Base-by-base conservation (phyloP, 2,797 vertebrate genomes). In the Salarias fasciatus region DNA sequence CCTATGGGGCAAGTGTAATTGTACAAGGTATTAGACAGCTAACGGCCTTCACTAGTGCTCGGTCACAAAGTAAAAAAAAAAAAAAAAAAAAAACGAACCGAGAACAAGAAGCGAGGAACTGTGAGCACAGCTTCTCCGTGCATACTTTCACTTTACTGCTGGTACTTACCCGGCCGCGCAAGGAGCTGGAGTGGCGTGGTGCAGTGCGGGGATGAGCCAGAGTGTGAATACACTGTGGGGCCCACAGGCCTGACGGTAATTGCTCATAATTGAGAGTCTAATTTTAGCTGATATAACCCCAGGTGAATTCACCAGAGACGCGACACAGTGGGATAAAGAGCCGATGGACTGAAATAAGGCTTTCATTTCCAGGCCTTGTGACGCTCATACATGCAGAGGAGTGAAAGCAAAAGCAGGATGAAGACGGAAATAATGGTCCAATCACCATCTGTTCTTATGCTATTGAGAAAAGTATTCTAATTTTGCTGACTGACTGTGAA, bases 231-330 rank as follows among this genome's bases (percentile, higher is more conserved):
- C 86, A 86, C 88, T 70, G 63, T 75, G 81, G 88, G 86, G 83
- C 87, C 87, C 73, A 90, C 77, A 84, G 84, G 87, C 89, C 88
- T 80, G 89, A 86, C 72, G 57, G 84, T 92, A 93, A 93, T 92
- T 91, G 87, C 89, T 92, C 86, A 87, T 94, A 91, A 94, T 93
- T 93, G 90, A 85, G 77, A 75, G 84, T 83, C 89, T 93, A 92
- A 92, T 91, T 92, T 92, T 92, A 92, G 89, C 77, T 5, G 65
- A 77, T 80, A 78, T 85, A 92, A 93, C 90, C 92, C 83, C 91
- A 93, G 91, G 91, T 93, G 89, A 92, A 92, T 85, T 83, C 91
- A 88, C 85, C 31, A 74, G 90, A 88, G 89, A 86, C 77, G 79
- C 76, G 83, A 85, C 89, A 88, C 89, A 90, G 81, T 86, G 83